Conservation (phyloP, 2,113 vertebrate genomes). For the Ceyx melanurus region DNA sequence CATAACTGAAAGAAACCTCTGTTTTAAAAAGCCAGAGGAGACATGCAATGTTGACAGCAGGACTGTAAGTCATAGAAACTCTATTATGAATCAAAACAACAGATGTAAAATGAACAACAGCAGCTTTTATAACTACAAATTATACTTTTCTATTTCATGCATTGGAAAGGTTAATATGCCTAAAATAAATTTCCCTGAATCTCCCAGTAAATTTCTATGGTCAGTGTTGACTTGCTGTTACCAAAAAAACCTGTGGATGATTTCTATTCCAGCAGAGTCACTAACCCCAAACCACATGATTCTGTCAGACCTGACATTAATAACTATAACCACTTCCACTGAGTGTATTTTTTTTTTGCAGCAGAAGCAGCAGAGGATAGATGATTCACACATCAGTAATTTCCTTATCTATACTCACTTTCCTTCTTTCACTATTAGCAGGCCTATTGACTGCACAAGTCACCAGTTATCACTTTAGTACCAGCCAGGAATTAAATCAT, state of each 20-base stretch:
- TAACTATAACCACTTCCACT: background rate
- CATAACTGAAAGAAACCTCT: background rate
- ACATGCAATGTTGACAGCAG: constrained; percentile 8
- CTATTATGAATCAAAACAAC: constrained; percentile 42
- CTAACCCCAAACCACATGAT: constrained; percentile 26
- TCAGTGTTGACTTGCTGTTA: background rate
- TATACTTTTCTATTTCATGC: background rate
- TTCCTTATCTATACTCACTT: constrained; percentile 1
- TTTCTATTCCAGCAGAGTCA: constrained; percentile 27
- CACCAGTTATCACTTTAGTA: background rate
- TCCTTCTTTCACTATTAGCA: background rate
- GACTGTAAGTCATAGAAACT: background rate
- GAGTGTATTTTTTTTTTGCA: background rate
- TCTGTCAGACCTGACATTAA: background rate
- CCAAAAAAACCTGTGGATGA: background rate
- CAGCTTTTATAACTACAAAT: constrained; percentile 39
- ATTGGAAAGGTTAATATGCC: background rate
- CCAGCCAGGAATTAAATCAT: background rate
- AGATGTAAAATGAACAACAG: constrained; percentile 6
- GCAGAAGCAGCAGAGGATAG: background rate
- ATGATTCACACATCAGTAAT: background rate
- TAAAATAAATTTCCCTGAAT: constrained; percentile 35
- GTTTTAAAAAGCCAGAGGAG: background rate
- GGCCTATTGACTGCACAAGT: background rate
- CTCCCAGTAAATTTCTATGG: background rate